These are phyloP conservation scores for Enoplosus armatus DNA, from an alignment of 2,797 vertebrate genomes.

Conservation along the genomic window DNA sequence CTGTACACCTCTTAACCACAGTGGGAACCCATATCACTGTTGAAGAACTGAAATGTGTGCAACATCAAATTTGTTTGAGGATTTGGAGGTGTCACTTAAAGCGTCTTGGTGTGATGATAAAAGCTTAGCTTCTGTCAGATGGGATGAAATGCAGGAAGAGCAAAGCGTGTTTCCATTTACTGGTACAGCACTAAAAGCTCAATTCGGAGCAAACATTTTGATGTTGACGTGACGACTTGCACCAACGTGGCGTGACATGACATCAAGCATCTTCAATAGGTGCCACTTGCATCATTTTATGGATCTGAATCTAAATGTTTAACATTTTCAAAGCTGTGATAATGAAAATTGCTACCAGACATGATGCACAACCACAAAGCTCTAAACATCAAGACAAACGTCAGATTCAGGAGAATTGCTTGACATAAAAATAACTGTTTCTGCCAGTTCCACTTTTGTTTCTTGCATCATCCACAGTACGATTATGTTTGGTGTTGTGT, in stretches of 20 bases:
- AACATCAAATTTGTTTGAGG: not conserved
- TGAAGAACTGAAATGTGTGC: not conserved
- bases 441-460: not conserved
- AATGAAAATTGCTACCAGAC: not conserved
- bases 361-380: not conserved
- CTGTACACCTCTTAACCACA: not conserved
- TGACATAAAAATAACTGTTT: not conserved
- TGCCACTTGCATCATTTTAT: not conserved
- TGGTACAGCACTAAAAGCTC: not conserved
- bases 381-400: not conserved
- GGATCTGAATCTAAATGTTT: not conserved
- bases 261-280: not conserved
- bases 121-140: not conserved
- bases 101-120: not conserved
- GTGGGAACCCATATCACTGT: not conserved
- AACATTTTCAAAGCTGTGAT: constrained; percentile 10
- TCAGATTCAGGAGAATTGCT: not conserved
- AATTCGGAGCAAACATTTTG: not conserved
- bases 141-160: not conserved
- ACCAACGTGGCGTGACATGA: not conserved
- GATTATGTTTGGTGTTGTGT: not conserved
- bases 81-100: not conserved
- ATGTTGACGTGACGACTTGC: not conserved
- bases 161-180: not conserved
- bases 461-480: not conserved